Percentiles rank a stretch among this genome's conserved stretches.
phyloP scores from a whole-genome alignment of 1,140 invertebrate species.

The Conus betulinus region DNA sequence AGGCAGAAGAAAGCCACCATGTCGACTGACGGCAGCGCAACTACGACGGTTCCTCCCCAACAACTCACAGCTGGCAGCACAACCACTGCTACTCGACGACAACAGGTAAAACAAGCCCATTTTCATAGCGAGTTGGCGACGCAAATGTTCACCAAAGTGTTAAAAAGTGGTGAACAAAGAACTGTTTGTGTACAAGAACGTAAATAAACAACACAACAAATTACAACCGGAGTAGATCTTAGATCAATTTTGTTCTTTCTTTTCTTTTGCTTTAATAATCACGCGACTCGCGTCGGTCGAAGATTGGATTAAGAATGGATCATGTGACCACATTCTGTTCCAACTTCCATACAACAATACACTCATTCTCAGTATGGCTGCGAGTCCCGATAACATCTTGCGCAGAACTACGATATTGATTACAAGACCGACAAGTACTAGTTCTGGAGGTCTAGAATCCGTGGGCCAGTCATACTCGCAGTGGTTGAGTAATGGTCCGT shows the following conservation, averaged over 20 bases:
- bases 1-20: neutral
- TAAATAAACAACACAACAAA: neutral
- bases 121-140: neutral
- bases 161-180: neutral
- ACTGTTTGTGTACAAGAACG: neutral
- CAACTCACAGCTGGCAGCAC: neutral
- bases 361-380: too few relatives aligned
- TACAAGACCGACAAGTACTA: too few relatives aligned
- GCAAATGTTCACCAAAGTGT: too few relatives aligned
- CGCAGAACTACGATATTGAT: too few relatives aligned
- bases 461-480: too few relatives aligned
- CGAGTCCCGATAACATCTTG: too few relatives aligned
- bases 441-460: too few relatives aligned
- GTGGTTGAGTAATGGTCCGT: too few relatives aligned
- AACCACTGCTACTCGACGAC: neutral
- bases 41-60: neutral
- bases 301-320: neutral
- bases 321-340: neutral
- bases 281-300: neutral
- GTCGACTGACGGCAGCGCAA: constrained; percentile 28
- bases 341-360: too few relatives aligned
- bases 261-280: neutral
- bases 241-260: neutral
- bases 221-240: too few relatives aligned
- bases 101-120: constrained; percentile 6